Conservation (phyloP, 2,888 invertebrate species). For the Chelonus formosanus region DNA sequence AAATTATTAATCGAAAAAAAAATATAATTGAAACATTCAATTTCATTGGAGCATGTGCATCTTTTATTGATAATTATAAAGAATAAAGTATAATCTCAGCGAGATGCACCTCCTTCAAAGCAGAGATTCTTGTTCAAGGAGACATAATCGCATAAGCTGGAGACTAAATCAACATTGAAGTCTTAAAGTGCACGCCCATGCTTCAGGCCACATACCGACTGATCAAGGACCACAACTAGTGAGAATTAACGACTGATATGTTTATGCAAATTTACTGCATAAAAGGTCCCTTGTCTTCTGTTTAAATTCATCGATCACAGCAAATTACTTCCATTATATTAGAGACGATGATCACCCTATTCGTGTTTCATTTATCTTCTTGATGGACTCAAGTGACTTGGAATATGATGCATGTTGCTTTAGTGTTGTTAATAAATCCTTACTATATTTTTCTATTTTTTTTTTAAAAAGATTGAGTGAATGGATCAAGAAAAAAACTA, state of each 20-base stretch:
- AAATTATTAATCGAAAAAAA: too few relatives aligned
- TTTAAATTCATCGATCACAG: constrained; percentile 6
- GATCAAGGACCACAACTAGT: constrained; percentile 10
- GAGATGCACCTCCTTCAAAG: too few relatives aligned
- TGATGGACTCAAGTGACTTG: not conserved
- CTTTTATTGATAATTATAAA: not conserved
- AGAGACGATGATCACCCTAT: constrained; percentile 13
- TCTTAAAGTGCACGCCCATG: constrained; percentile 2
- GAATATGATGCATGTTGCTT: not conserved
- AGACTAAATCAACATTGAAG: not conserved
- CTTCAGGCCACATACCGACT: not conserved
- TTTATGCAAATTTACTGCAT: constrained; percentile 25
- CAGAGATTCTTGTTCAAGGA: too few relatives aligned
- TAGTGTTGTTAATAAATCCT: too few relatives aligned
- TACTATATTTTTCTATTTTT: too few relatives aligned
- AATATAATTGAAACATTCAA: too few relatives aligned
- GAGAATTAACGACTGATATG: constrained; percentile 17
- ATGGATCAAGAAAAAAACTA: too few relatives aligned
- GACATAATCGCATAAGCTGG: too few relatives aligned
- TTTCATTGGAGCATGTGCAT: too few relatives aligned
- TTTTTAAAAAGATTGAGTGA: too few relatives aligned
- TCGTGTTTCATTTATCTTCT: constrained; percentile 16
- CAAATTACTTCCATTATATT: constrained; percentile 18
- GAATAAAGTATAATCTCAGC: too few relatives aligned
- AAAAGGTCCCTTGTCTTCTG: not conserved